phyloP scores from a whole-genome alignment of 2,888 invertebrate genomes.

The Athalia circularis region DNA sequence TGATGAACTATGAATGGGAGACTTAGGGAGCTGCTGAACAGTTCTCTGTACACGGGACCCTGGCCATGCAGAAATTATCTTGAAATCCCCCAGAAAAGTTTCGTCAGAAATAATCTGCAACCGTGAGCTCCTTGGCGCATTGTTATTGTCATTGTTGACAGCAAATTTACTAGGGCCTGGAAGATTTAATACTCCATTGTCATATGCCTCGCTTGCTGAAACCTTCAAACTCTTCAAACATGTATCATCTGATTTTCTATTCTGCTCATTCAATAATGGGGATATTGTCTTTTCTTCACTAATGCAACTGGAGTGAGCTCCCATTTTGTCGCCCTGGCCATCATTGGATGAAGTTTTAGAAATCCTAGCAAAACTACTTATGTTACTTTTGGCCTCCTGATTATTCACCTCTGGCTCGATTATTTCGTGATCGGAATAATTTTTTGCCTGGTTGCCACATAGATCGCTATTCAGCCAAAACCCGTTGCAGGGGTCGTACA shows the following conservation, averaged over 20 bases:
- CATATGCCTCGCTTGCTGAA: constrained; percentile 24
- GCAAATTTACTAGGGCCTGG: constrained; percentile 47
- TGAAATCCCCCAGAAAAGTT: constrained; percentile 63
- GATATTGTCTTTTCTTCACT: background rate
- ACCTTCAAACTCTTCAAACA: background rate
- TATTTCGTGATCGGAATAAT: background rate
- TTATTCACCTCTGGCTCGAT: background rate
- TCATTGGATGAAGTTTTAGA: no score
- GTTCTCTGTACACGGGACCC: constrained; percentile 69
- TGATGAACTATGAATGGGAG: constrained; percentile 46
- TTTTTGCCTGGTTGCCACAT: background rate
- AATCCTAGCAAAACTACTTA: no score
- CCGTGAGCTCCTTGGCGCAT: constrained; percentile 49
- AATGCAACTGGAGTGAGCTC: no score
- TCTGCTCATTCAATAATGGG: background rate
- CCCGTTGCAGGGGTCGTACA: constrained; percentile 67
- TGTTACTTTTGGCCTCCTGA: background rate
- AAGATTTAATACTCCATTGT: constrained; percentile 19
- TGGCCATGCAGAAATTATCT: constrained; percentile 64
- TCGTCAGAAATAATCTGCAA: constrained; percentile 69
- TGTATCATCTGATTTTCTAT: background rate
- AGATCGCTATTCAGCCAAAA: constrained; percentile 59
- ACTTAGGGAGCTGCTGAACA: constrained; percentile 68
- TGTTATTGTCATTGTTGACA: constrained; percentile 44
- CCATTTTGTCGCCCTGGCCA: background rate